Base-by-base conservation (phyloP, 2,888 invertebrate genomes). In the Julus scandinavius region DNA sequence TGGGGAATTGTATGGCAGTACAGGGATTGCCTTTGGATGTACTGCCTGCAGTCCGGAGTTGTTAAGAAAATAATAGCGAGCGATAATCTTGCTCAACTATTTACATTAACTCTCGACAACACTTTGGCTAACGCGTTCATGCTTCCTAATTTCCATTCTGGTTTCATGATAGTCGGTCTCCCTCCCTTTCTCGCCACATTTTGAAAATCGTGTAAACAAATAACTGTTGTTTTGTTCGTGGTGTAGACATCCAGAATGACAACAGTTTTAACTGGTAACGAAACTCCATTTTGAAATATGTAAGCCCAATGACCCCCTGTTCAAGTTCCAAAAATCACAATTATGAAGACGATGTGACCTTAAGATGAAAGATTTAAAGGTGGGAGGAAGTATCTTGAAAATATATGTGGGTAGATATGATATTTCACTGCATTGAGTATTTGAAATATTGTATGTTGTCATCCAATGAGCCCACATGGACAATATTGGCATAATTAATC, bases 31-130 rank as follows among this genome's bases (percentile, higher is more conserved):
- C 72, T 72, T 20, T 72, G 72, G 72, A 72, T 29, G 72, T 72
- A 29, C 72, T 72, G 72, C 72, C 72, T 72, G 29, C 72, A 72
- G 72, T 72, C 72, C 72, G 29, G 29, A 72, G 72, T n/a, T 72
- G 72, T 72, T 72, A 72, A 29, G 72, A 72, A 72, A 72, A 72
- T 72, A 72, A 72, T 72, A 72, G 72, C 72, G 72, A 72, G 72
- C 29, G 72, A 72, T 72, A 72, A 72, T 72, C 72, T 72, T 11
- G 72, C 72, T 72, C 29, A 72, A 72, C 72, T 72, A 72, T 72
- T 72, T 72, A 72, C 72, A 72, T 72, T 72, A 72, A 72, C 72
- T 72, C 72, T 72, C 72, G 29, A 72, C 72, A 72, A 29, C 29
- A 72, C 72, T 72, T 72, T 20, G 72, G 29, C 72, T 72, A 29